Evolutionary conservation across 2,888 invertebrate species (phyloP), one percentile per base, ranked within the genome.

Genomic region (Azorinus chamasolen): DNA sequence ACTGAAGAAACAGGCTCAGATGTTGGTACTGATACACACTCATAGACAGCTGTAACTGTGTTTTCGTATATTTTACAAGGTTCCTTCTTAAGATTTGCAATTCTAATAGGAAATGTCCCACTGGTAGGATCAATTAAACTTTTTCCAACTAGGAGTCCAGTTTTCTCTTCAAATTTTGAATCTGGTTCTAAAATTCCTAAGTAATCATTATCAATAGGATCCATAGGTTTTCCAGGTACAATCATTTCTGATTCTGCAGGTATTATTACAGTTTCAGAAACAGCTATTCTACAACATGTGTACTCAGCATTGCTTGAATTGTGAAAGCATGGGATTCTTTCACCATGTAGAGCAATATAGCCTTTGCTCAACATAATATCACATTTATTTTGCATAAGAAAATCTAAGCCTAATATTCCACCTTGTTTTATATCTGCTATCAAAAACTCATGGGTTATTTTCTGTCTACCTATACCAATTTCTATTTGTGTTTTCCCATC

Each of bases 341-440:
- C 46, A 12, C 65, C 65, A 32, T 65, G 55, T 37, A 65, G 8
- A 8, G 16, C 46, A 20, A 57, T 43, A 22, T 46, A 57, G 16
- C 48, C 25, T 37, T 53, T 65, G 46, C 65, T 65, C 8, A 63
- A 18, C 14, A 63, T 63, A 8, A 63, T 20, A 24, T 63, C 63
- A 63, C 63, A 63, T 25, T 57, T 45, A 20, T 55, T 45, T 48
- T 4, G 5, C 10, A 32, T 32, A 4, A 32, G 32, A 32, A 32
- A 32, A 32, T 32, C 32, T 32, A 32, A 32, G 10, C 32, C 32
- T 32, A 32, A 32, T 4, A 32, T 32, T 10, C 32, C 32, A 32
- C 32, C 22, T 10, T 20, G 24, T 25, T 37, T 20, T 18, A 65
- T 57, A 22, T 55, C 57, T 22, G 65, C 55, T 27, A 55, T 32